Conservation (phyloP, 1,140 invertebrate genomes). For the Amyelois transitella region DNA sequence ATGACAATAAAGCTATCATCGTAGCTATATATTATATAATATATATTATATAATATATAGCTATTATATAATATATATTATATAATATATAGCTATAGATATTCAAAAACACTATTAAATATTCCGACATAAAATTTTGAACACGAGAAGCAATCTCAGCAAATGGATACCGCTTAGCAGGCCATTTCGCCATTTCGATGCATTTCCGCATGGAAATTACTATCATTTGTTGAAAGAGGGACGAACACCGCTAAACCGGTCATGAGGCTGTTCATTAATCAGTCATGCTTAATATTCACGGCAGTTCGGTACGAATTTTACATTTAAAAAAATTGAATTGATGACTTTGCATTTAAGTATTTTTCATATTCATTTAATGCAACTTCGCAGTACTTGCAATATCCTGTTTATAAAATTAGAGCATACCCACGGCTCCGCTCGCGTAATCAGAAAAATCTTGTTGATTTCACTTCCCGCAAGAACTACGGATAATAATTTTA, state of each 20-base stretch:
- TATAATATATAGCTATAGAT: too few relatives aligned
- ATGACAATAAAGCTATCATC: too few relatives aligned
- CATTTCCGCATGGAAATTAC: constrained; percentile 66
- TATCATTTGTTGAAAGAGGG: constrained; percentile 63
- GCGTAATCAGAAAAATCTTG: too few relatives aligned
- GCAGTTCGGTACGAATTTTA: neutral
- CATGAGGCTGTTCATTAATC: constrained; percentile 39
- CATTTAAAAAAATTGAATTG: neutral
- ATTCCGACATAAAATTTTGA: constrained; percentile 40
- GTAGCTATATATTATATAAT: too few relatives aligned
- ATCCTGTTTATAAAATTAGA: too few relatives aligned
- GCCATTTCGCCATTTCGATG: constrained; percentile 65
- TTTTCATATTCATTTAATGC: too few relatives aligned
- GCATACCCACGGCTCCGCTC: too few relatives aligned
- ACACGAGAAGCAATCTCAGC: constrained; percentile 49
- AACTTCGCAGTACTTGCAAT: too few relatives aligned
- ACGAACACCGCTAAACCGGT: constrained; percentile 41
- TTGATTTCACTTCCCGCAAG: too few relatives aligned
- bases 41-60: too few relatives aligned
- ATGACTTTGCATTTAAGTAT: neutral
- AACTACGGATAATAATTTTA: too few relatives aligned
- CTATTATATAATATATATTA: too few relatives aligned
- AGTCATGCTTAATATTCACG: constrained; percentile 9
- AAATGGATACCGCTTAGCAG: constrained; percentile 62
- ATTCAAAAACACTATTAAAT: neutral